These are phyloP conservation scores for Morone chrysops DNA, from an alignment of 2,113 vertebrate species.

Conservation along the genomic window DNA sequence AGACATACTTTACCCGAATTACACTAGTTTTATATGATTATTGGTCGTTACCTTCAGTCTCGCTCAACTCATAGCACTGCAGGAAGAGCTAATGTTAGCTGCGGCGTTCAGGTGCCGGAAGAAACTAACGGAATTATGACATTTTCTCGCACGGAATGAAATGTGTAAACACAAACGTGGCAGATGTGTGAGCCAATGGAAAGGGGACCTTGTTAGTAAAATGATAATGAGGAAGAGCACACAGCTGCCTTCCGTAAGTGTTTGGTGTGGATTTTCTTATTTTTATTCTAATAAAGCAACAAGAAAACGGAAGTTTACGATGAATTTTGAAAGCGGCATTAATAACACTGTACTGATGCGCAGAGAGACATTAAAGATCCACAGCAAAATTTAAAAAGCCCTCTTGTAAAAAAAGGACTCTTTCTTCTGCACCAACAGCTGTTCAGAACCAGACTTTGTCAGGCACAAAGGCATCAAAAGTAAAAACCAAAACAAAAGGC, in stretches of 20 bases:
- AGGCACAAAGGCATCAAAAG: neutral
- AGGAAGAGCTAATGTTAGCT: constrained; percentile 52
- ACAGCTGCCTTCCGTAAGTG: neutral
- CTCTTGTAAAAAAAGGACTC: too few species aligned
- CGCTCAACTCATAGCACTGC: constrained; percentile 71
- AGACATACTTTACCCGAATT: neutral
- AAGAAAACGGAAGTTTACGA: fast-evolving
- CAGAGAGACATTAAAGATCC: neutral
- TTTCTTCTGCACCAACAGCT: neutral
- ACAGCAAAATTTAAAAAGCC: neutral
- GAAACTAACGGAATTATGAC: neutral
- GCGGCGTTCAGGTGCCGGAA: constrained; percentile 34
- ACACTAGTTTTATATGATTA: neutral
- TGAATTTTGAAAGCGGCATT: neutral
- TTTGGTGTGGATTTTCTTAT: neutral
- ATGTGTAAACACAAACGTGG: neutral
- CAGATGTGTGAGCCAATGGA: neutral
- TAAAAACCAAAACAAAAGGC: neutral
- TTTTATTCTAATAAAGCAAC: neutral
- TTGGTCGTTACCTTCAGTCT: constrained; percentile 58
- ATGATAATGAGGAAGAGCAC: neutral
- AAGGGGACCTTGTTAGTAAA: neutral
- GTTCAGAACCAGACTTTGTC: neutral
- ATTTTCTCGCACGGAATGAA: fast-evolving
- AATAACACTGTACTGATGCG: neutral